Evolutionary conservation across 2,113 vertebrate genomes (phyloP).

Genomic region (Limnothrissa miodon): DNA sequence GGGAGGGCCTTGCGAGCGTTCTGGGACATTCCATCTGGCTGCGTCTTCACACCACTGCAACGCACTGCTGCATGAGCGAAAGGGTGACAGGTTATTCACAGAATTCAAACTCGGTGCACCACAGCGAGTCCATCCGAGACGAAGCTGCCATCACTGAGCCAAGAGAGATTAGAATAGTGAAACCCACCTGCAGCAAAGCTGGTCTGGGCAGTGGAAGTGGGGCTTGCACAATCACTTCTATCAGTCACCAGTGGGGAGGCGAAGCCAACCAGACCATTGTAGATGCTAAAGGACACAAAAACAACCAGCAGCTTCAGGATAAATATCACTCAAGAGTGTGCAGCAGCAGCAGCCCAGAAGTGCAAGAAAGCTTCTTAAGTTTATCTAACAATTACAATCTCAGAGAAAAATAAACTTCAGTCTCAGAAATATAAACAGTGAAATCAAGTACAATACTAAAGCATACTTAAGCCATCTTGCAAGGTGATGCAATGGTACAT

Average conservation of each 20-base stretch:
- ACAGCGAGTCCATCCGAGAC: not conserved
- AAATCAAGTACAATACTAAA: too few relatives aligned
- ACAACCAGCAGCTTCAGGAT: not conserved
- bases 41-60: slow-evolving; percentile 89
- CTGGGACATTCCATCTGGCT: slow-evolving; percentile 97
- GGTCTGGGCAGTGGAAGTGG: slow-evolving; percentile 80
- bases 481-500: too few relatives aligned
- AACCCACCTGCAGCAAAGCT: slow-evolving; percentile 91
- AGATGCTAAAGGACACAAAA: slow-evolving; percentile 75
- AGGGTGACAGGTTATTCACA: not conserved
- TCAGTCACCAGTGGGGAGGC: slow-evolving; percentile 96
- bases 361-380: too few relatives aligned
- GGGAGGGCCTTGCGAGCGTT: slow-evolving; percentile 88
- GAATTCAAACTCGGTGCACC: not conserved
- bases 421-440: too few relatives aligned
- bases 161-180: not conserved
- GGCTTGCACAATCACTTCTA: slow-evolving; percentile 87
- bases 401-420: too few relatives aligned
- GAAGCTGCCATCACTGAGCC: not conserved
- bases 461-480: too few relatives aligned
- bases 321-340: not conserved
- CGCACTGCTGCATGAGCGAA: slow-evolving; percentile 79
- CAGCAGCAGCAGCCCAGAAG: not conserved
- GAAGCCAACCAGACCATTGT: slow-evolving; percentile 95
- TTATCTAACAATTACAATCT: too few relatives aligned